phyloP scores from a whole-genome alignment of 23 tunicate species.

The Phallusia fumigata region DNA sequence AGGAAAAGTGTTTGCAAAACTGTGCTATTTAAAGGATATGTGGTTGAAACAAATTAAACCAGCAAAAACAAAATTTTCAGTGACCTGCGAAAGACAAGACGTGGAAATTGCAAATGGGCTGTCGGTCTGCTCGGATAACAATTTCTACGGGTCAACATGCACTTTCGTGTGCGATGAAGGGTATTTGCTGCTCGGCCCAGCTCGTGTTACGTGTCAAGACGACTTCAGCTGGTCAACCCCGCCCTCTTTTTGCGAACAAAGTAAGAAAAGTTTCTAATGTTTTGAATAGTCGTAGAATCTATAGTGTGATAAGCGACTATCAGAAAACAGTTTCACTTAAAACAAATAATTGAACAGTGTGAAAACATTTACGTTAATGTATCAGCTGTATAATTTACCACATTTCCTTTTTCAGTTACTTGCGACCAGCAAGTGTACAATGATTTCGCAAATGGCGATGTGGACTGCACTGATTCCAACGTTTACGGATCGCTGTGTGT shows the following conservation, averaged over 20 bases:
- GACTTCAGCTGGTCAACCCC: slow-evolving; percentile 12
- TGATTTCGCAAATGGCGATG: slow-evolving; percentile 29
- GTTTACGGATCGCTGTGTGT: slow-evolving; percentile 36
- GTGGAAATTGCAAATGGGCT: slow-evolving; percentile 14
- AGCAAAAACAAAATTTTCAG: no score
- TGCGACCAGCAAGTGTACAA: background rate
- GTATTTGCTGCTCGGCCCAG: background rate
- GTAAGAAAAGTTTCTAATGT: slow-evolving; percentile 5
- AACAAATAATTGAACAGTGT: no score
- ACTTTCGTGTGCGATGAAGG: slow-evolving; percentile 24
- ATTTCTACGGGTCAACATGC: slow-evolving; percentile 27
- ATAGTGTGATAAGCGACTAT: no score
- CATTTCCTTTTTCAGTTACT: background rate
- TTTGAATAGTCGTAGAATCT: no score
- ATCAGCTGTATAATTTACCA: no score
- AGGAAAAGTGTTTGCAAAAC: no score
- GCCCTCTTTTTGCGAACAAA: slow-evolving; percentile 20
- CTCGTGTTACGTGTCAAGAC: slow-evolving; percentile 15
- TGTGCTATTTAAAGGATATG: no score
- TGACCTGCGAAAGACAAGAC: slow-evolving; percentile 23
- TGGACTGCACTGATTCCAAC: slow-evolving; percentile 27
- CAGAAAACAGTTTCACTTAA: no score
- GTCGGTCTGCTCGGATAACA: slow-evolving; percentile 18
- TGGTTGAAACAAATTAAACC: no score
- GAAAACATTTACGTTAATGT: no score